Conservation (phyloP, 1,140 invertebrate genomes). For the Choristoneura fumiferana region DNA sequence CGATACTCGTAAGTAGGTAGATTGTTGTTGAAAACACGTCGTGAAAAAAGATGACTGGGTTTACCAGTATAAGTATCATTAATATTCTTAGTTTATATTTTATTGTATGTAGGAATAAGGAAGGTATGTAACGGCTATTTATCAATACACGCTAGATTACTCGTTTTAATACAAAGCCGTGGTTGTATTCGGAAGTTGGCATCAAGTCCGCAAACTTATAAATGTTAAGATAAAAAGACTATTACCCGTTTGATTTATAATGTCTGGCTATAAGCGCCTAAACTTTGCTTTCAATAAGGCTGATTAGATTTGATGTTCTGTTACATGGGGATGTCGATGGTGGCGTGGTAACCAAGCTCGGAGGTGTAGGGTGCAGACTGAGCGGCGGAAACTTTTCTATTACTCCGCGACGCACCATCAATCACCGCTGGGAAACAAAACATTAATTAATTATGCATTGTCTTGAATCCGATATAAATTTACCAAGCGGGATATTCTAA, state of each 20-base stretch:
- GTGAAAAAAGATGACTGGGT: no score
- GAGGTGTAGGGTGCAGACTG: neutral
- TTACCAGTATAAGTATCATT: no score
- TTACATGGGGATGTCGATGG: neutral
- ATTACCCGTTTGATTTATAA: neutral
- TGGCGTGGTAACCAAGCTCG: neutral
- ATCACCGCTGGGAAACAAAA: neutral
- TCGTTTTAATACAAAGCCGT: slow-evolving; percentile 23
- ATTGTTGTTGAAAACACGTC: no score
- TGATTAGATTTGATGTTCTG: neutral
- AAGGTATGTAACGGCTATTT: slow-evolving; percentile 18
- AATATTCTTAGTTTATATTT: no score
- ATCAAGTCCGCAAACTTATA: neutral
- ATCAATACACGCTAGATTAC: slow-evolving; percentile 28
- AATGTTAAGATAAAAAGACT: neutral
- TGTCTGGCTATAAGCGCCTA: neutral
- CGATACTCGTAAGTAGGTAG: no score
- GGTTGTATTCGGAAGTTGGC: slow-evolving; percentile 22
- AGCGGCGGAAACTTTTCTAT: neutral
- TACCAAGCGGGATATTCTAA: neutral
- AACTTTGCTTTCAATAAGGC: neutral
- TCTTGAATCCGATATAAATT: neutral
- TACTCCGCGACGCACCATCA: neutral
- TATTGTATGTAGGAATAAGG: neutral
- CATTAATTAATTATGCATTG: neutral